Evolutionary conservation across 2,888 invertebrate genomes (phyloP), one percentile per base, ranked within the genome.

Genomic region (Tanypteryx hageni): DNA sequence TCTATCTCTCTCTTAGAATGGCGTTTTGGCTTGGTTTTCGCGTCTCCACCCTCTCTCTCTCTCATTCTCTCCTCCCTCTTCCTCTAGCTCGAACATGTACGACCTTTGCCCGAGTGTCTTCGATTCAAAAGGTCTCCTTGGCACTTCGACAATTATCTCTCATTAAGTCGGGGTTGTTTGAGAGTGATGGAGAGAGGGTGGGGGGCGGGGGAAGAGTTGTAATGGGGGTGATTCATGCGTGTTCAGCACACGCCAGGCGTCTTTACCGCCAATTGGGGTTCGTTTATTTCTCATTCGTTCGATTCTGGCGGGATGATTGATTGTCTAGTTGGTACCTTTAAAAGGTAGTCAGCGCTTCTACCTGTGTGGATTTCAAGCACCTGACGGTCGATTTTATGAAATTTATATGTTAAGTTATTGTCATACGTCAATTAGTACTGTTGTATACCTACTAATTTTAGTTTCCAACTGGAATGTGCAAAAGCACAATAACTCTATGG

Each of bases 91-190:
- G 44, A 82, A 59, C 86, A 61, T 86, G 59, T 61, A 18, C 61
- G 86, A 27, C 31, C 86, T 61, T 31, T 86, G 86, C 14, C 61
- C 61, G 31, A 27, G 27, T 59, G 58, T 86, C 86, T 59, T 59
- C 59, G 59, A 5, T 5, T 61, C 61, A 86, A 61, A 18, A 31
- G 61, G 31, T 61, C 61, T 86, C n/a, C 61, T 86, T 44, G 64
- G 64, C 89, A 89, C 89, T 89, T 89, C 61, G 64, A 64, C 86
- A 86, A 86, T 86, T 86, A 86, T 89, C 89, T 61, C 89, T 89
- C 89, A 89, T 89, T 89, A 89, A 44, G 89, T 31, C 61, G 89
- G 44, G 44, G 44, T 76, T 76, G 68, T 68, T 68, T 68, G 68
- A 68, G 68, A n/a, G 76, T 44, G 44, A 44, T 44, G 44, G 44